A percentile compares a stretch with the other conserved stretches of the same genome.
These are phyloP conservation scores for Danionella cerebrum DNA, from an alignment of 2,113 vertebrate species.

Conservation along the genomic window DNA sequence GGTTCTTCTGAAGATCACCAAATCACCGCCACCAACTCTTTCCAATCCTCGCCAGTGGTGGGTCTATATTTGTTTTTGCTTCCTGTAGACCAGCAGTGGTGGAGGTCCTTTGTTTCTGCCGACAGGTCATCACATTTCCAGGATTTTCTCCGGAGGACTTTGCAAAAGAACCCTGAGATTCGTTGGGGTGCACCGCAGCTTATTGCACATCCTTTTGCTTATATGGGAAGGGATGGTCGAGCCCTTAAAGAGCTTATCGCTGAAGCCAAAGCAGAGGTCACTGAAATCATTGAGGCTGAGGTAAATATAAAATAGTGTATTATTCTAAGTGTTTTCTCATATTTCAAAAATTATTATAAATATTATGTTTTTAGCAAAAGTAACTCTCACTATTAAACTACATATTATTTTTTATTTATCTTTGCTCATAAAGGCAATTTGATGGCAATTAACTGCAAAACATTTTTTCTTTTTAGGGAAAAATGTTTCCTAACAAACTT, in stretches of 20 bases:
- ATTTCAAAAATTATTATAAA: neutral
- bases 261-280: conserved; percentile 58
- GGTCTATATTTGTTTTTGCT: neutral
- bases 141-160: conserved; percentile 56
- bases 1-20: conserved; percentile 61
- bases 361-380: no score
- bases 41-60: conserved; percentile 52
- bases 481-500: no score
- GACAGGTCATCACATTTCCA: conserved; percentile 64
- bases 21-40: conserved; percentile 56
- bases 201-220: conserved; percentile 60
- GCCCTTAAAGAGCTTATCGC: conserved; percentile 56
- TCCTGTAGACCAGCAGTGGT: neutral
- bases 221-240: conserved; percentile 29
- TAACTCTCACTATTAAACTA: no score
- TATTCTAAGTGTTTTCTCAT: no score
- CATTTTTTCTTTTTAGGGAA: no score
- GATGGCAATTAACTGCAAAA: no score
- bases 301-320: conserved; percentile 15
- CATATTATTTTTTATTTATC: no score
- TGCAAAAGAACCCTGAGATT: conserved; percentile 55
- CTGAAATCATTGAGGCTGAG: conserved; percentile 57
- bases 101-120: neutral
- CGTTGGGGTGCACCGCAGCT: conserved; percentile 58
- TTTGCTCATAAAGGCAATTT: no score